A percentile compares a stretch with the other conserved stretches of the same genome.
Evolutionary conservation across 2,888 invertebrate genomes (phyloP).

Genomic region (Anticlea derivata): DNA sequence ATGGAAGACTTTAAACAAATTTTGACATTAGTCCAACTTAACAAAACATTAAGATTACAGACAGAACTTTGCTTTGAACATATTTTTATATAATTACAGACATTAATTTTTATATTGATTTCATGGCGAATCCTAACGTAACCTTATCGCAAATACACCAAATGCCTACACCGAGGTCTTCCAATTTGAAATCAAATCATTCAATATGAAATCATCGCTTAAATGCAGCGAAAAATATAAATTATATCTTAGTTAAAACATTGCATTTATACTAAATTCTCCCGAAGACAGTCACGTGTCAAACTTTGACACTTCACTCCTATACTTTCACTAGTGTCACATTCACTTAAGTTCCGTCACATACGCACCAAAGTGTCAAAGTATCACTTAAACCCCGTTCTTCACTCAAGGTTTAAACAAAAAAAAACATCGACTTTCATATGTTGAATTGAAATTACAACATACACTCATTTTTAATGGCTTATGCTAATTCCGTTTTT

Average conservation of each 20-base stretch:
- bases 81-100: constrained; percentile 14
- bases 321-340: constrained; percentile 18
- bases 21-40: constrained; percentile 5
- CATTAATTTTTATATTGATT: constrained; percentile 11
- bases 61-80: not conserved
- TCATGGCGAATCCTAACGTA: constrained; percentile 25
- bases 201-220: constrained; percentile 20
- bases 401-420: constrained; percentile 9
- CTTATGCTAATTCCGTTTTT: constrained; percentile 13
- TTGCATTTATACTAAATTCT: constrained; percentile 12
- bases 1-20: constrained; percentile 49
- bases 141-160: constrained; percentile 3
- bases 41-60: not conserved
- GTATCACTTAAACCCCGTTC: constrained; percentile 1
- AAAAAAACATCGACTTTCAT: constrained; percentile 17
- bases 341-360: constrained; percentile 21
- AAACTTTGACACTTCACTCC: constrained; percentile 22
- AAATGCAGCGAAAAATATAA: constrained; percentile 25
- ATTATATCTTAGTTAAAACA: constrained; percentile 21
- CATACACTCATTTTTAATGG: constrained; percentile 12
- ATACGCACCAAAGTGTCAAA: constrained; percentile 2
- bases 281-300: not conserved
- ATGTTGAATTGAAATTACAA: constrained; percentile 16
- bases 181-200: constrained; percentile 15
- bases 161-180: constrained; percentile 9